Evolutionary conservation across 2,797 vertebrate species (phyloP), one percentile per base, ranked within the genome.

Genomic region (Rhinichthys osculus): DNA sequence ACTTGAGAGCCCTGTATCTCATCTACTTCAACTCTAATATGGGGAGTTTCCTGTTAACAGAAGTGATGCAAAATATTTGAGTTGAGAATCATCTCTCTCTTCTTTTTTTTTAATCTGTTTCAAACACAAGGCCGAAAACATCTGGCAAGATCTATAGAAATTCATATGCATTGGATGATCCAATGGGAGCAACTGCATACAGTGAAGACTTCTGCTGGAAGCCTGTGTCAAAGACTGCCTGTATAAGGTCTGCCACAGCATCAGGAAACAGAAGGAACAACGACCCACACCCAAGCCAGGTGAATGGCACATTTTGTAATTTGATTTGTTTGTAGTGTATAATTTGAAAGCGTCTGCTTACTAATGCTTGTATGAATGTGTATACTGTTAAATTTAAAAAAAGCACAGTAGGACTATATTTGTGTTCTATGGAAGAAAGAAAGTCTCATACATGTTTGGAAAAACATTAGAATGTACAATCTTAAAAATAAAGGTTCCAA

Each of bases 201-300:
- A 93, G 72, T 67, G 91, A 96, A 47, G 94, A 97, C 7, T 97
- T 94, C 84, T 44, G 82, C 82, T 95, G 95, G 94, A 97, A 95
- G 89, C 76, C 93, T 19, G 84, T 67, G 81, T 90, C 90, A 86
- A 95, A 94, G 87, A 90, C 93, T 81, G 92, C 94, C 70, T 82
- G 87, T 69, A 92, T 95, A 74, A 89, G 74, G 38, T 88, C 87
- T 69, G 91, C 89, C 16, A 90, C 92, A 71, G 87, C 93, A 69
- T 93, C 92, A 67, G 92, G 91, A 82, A 79, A 87, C 66, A 89
- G 89, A 73, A 94, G 85, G 82, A 92, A 95, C 74, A 95, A 94
- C n/a, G n/a, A n/a, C 72, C 93, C 88, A 3, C 93, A 95, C 30
- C 91, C 92, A 14, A 93, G 88, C 79, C 88, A 96, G 89, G 96